Evolutionary conservation across 1,140 invertebrate genomes (phyloP).

Genomic region (Linepithema humile): DNA sequence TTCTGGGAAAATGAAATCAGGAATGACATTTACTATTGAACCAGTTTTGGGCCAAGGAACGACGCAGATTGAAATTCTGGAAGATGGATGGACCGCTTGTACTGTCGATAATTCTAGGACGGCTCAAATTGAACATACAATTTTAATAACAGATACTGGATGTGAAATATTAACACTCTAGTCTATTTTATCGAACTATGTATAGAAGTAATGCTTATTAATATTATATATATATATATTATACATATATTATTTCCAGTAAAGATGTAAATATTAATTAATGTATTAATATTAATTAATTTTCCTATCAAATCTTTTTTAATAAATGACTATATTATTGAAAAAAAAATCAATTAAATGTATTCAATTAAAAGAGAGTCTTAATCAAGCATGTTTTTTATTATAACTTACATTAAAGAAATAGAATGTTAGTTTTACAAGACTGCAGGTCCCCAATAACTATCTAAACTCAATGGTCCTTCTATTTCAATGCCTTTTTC

Average conservation of each 20-base stretch:
- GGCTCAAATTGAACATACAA: slow-evolving; percentile 96
- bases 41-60: slow-evolving; percentile 93
- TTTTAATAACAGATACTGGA: slow-evolving; percentile 92
- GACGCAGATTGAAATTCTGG: slow-evolving; percentile 88
- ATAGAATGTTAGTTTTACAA: slow-evolving; percentile 58
- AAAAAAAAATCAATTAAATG: not conserved
- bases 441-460: slow-evolving; percentile 82
- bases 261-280: no score
- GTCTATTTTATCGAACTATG: not conserved
- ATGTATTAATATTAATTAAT: no score
- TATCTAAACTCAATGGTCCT: slow-evolving; percentile 78
- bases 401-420: slow-evolving; percentile 40
- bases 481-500: slow-evolving; percentile 82
- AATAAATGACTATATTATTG: not conserved
- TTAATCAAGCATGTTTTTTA: not conserved
- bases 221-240: not conserved
- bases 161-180: slow-evolving; percentile 89
- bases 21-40: slow-evolving; percentile 98
- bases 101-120: slow-evolving; percentile 91
- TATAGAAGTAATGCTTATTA: not conserved
- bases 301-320: not conserved
- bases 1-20: slow-evolving; percentile 91
- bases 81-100: slow-evolving; percentile 95
- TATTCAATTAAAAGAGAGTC: not conserved
- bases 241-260: slow-evolving; percentile 17